Base-by-base conservation (phyloP, 2,888 invertebrate species). In the Pristionchus maxplancki region DNA sequence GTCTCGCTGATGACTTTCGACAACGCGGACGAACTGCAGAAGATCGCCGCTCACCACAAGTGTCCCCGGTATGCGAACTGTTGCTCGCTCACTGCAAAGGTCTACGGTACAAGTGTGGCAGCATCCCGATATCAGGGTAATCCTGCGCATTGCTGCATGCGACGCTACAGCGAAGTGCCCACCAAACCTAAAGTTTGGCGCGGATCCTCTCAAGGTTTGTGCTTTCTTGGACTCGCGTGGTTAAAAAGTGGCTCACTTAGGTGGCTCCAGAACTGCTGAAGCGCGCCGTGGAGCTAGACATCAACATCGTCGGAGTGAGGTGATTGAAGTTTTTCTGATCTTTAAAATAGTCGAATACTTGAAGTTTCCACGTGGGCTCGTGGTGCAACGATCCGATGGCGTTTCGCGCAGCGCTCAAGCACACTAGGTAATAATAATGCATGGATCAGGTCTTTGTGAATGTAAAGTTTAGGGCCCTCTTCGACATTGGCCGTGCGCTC, bases 131-230 rank as follows among this genome's bases (percentile, higher is more conserved):
- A 9, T 88, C 94, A 97, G 97, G 93, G 95, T 98, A 95, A 97
- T 98, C 89, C 96, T 98, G 89, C 97, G 98, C 90, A 97, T 94
- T 82, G 92, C 93, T 62, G 94, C 93, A 13, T 98, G 95, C 96
- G 97, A 91, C 97, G 97, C 94, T 97, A 98, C 95, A 8, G 97
- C 97, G 11, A 97, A 97, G 94, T 97, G 97, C 94, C 97, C 96
- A 91, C 96, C 94, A 53, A 92, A 92, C 78, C 82, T 92, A 78
- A 94, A 94, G 88, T 94, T 93, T 92, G 95, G 91, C 93, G 95
- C 89, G 92, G 95, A 91, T 92, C 95, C 92, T 93, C 94, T 78
- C 89, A 89, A 9, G 87, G 91, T 11, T 44, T 11, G 6, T 11
- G 44, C 44, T 44, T 44, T 44, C 11, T 11, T 44, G 44, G 11